These are phyloP conservation scores for Drosophila gaucha DNA, from an alignment of 2,888 invertebrate genomes.

Conservation along the genomic window DNA sequence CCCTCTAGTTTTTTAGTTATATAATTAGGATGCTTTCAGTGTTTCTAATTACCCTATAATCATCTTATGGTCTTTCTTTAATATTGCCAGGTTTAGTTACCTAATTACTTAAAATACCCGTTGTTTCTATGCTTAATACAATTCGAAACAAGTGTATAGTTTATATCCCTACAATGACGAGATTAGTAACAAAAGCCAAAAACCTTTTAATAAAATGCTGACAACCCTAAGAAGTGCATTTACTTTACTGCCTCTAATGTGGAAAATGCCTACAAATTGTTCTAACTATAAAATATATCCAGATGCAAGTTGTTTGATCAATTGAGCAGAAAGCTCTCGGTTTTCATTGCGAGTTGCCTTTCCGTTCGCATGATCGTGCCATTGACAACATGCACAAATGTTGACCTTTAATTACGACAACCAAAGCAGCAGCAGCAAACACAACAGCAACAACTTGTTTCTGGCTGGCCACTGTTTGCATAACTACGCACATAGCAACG, in stretches of 20 bases:
- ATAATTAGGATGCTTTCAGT: too few relatives aligned
- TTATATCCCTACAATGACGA: too few relatives aligned
- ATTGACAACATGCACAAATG: slow-evolving; percentile 80
- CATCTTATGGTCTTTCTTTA: too few relatives aligned
- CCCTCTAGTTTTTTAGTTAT: too few relatives aligned
- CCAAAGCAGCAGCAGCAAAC: slow-evolving; percentile 39
- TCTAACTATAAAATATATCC: neutral
- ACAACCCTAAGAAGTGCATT: too few relatives aligned
- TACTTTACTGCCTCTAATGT: neutral
- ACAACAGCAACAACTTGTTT: slow-evolving; percentile 71
- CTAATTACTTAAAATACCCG: too few relatives aligned
- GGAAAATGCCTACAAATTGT: neutral
- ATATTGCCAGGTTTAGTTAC: too few relatives aligned
- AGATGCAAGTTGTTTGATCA: slow-evolving; percentile 6
- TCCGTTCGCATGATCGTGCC: slow-evolving; percentile 56
- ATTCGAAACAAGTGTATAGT: too few relatives aligned
- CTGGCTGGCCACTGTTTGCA: slow-evolving; percentile 74
- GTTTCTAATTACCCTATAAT: too few relatives aligned
- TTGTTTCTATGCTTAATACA: too few relatives aligned
- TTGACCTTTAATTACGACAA: slow-evolving; percentile 82
- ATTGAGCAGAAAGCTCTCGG: slow-evolving; percentile 10
- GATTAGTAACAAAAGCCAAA: too few relatives aligned
- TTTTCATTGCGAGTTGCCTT: slow-evolving; percentile 21
- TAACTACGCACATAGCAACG: slow-evolving; percentile 74
- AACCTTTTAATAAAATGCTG: too few relatives aligned